These are phyloP conservation scores for Enteromius anoplus DNA, from an alignment of 2,797 vertebrate genomes.

Conservation along the genomic window DNA sequence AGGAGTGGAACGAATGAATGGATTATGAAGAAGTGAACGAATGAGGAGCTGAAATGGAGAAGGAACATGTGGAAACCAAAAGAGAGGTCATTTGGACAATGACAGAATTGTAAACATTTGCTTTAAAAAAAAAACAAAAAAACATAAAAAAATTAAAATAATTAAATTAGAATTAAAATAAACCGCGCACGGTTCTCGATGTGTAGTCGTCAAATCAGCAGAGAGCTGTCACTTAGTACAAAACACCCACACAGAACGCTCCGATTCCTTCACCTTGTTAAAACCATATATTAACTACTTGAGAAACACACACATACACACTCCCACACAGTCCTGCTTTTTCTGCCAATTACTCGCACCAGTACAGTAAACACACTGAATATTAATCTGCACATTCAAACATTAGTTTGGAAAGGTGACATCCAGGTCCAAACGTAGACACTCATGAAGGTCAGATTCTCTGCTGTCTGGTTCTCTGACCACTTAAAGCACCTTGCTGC, in stretches of 20 bases:
- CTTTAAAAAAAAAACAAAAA: neutral
- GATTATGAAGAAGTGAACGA: neutral
- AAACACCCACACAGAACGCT: slow-evolving; percentile 25
- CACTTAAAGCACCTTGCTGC: neutral
- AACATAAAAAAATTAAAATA: too few species aligned
- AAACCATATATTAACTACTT: slow-evolving; percentile 18
- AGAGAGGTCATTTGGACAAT: neutral
- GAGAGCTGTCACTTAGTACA: neutral
- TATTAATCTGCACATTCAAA: slow-evolving; percentile 12
- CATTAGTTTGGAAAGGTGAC: neutral
- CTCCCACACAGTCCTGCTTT: neutral
- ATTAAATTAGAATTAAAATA: too few species aligned
- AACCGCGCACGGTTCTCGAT: neutral
- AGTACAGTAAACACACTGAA: neutral
- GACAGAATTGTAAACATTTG: neutral
- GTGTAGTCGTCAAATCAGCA: neutral
- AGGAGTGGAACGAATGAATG: neutral
- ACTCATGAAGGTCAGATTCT: neutral
- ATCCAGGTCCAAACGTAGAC: neutral
- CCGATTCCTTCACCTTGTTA: slow-evolving; percentile 24
- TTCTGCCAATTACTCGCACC: neutral
- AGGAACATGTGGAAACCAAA: neutral
- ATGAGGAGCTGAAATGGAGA: neutral
- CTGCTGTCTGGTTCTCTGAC: slow-evolving; percentile 10
- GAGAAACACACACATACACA: slow-evolving; percentile 3